A percentile compares a stretch with the other conserved stretches of the same genome.
Evolutionary conservation across 1,140 invertebrate genomes (phyloP).

Genomic region (Aphidius ervi): DNA sequence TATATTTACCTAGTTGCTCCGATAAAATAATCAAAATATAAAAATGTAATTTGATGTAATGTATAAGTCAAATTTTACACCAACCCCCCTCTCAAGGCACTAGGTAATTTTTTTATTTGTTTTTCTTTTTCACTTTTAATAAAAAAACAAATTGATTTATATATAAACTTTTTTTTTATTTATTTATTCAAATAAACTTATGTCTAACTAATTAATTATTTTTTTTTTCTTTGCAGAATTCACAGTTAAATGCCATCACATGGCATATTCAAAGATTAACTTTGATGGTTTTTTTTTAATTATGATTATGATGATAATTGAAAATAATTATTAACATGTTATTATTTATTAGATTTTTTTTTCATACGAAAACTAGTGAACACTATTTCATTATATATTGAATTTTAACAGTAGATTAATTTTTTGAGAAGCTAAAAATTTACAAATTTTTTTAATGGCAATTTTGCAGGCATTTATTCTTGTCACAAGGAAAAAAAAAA

Average conservation of each 20-base stretch:
- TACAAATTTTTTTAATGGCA: conserved; percentile 25
- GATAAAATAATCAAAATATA: conserved; percentile 41
- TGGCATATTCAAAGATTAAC: conserved; percentile 21
- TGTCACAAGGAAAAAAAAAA: neutral
- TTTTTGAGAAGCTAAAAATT: neutral
- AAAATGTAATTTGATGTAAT: too few species aligned
- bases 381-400: conserved; percentile 11
- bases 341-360: too few species aligned
- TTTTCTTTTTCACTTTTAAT: neutral
- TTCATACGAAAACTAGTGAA: conserved; percentile 12
- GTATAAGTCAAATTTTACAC: too few species aligned
- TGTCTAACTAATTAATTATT: conserved; percentile 30
- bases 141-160: conserved; percentile 17
- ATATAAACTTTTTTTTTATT: conserved; percentile 31
- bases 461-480: conserved; percentile 16
- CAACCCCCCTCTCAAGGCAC: too few species aligned
- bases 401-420: neutral
- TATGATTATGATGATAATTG: neutral
- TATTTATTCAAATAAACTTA: conserved; percentile 27
- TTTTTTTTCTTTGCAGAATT: conserved; percentile 32
- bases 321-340: too few species aligned
- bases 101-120: too few species aligned
- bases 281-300: neutral
- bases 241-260: conserved; percentile 23
- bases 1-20: conserved; percentile 51